Evolutionary conservation across 2,888 invertebrate species (phyloP).

Genomic region (Platynereis dumerilii): DNA sequence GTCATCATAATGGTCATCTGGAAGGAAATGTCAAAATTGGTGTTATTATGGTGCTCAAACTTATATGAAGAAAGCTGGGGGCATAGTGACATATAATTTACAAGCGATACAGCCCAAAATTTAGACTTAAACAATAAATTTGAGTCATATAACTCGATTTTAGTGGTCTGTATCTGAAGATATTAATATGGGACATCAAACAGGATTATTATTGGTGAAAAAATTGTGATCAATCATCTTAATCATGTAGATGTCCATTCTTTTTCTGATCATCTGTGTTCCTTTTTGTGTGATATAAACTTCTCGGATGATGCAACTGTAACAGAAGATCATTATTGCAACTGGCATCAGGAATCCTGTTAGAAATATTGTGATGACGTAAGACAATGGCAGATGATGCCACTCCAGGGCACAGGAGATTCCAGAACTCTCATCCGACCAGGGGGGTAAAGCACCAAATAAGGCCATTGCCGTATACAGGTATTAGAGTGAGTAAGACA

Average conservation of each 20-base stretch:
- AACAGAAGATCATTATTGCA: slow-evolving; percentile 7
- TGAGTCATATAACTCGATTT: no score
- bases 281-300: not conserved
- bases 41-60: no score
- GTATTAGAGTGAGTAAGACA: slow-evolving; percentile 3
- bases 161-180: no score
- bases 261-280: slow-evolving; percentile 7
- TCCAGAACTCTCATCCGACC: slow-evolving; percentile 39
- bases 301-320: slow-evolving; percentile 4
- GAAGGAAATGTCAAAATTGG: not conserved
- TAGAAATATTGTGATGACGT: slow-evolving; percentile 17
- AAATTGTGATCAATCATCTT: no score
- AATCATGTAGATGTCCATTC: slow-evolving; percentile 16
- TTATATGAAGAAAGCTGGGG: no score
- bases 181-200: no score
- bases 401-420: slow-evolving; percentile 38
- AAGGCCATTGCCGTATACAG: slow-evolving; percentile 26
- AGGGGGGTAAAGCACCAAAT: slow-evolving; percentile 39
- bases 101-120: no score
- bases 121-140: no score
- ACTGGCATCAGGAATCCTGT: slow-evolving; percentile 14
- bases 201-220: no score
- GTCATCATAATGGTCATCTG: slow-evolving; percentile 51
- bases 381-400: slow-evolving; percentile 26
- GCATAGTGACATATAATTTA: no score